Evolutionary conservation across 2,888 invertebrate genomes (phyloP).

Genomic region (Rambutsinella grinnellia): DNA sequence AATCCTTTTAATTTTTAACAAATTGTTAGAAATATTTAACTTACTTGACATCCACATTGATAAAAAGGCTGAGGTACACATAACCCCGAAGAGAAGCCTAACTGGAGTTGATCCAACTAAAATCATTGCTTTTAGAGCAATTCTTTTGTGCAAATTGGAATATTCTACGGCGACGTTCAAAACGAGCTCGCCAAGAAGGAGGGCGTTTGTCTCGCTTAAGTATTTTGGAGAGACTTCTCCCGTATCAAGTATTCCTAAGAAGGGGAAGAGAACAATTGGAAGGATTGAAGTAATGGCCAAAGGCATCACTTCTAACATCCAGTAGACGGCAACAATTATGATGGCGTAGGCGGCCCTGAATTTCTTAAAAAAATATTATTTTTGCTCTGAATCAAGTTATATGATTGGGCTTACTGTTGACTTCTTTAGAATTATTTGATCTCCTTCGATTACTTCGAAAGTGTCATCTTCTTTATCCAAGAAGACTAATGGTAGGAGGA

Average conservation of each 20-base stretch:
- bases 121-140: slow-evolving; percentile 70
- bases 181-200: slow-evolving; percentile 70
- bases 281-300: slow-evolving; percentile 86
- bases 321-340: slow-evolving; percentile 83
- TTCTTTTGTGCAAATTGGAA: slow-evolving; percentile 71
- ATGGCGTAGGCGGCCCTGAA: slow-evolving; percentile 84
- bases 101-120: slow-evolving; percentile 33
- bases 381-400: too few relatives aligned
- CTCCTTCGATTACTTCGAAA: too few relatives aligned
- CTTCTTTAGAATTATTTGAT: too few relatives aligned
- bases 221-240: slow-evolving; percentile 4
- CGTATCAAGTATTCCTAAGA: slow-evolving; percentile 80
- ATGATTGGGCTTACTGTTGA: too few relatives aligned
- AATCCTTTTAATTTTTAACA: too few relatives aligned
- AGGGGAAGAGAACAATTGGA: slow-evolving; percentile 84
- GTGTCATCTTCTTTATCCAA: too few relatives aligned
- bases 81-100: slow-evolving; percentile 84
- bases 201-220: slow-evolving; percentile 64
- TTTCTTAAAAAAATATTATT: too few relatives aligned
- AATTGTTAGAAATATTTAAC: too few relatives aligned
- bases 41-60: slow-evolving; percentile 98
- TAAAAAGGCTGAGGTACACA: slow-evolving; percentile 90
- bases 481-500: slow-evolving; percentile 74
- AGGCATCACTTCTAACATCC: slow-evolving; percentile 87
- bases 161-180: slow-evolving; percentile 72